These are phyloP conservation scores for Castor canadensis DNA, from an alignment of 2,113 vertebrate species.

Conservation along the genomic window DNA sequence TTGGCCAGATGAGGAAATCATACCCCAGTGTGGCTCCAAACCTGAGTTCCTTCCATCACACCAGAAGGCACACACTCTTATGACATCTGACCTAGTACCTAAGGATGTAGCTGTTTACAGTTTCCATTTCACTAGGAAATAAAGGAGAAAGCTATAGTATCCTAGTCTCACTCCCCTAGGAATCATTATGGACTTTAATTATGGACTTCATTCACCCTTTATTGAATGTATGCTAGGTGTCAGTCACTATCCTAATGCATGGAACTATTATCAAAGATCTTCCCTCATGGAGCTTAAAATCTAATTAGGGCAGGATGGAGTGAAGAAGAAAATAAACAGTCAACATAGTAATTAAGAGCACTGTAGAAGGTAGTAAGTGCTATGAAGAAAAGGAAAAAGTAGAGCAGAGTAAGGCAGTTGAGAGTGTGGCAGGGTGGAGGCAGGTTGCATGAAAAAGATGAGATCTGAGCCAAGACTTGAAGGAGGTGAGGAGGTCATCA, in stretches of 20 bases:
- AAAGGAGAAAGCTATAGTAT: not conserved
- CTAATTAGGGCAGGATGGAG: not conserved
- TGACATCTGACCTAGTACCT: not conserved
- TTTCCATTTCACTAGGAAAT: not conserved
- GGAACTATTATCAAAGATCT: not conserved
- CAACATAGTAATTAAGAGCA: not conserved
- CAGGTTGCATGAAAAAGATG: too few relatives aligned
- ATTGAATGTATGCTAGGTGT: not conserved
- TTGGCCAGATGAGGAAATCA: not conserved
- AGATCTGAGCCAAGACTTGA: not conserved
- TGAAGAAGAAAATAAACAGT: not conserved
- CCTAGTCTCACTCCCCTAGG: not conserved
- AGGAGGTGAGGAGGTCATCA: accelerated
- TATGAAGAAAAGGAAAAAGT: not conserved
- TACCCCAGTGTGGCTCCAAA: not conserved
- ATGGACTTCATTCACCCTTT: not conserved
- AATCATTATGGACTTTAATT: not conserved
- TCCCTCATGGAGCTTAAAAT: not conserved
- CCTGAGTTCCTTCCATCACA: not conserved
- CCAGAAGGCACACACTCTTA: not conserved
- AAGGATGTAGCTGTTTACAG: not conserved
- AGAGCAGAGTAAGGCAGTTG: not conserved
- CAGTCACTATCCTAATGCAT: not conserved
- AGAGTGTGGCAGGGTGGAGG: accelerated
- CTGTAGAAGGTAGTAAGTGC: not conserved